Evolutionary conservation across 2,888 invertebrate species (phyloP), one percentile per base, ranked within the genome.

Genomic region (Eupithecia subfuscata): DNA sequence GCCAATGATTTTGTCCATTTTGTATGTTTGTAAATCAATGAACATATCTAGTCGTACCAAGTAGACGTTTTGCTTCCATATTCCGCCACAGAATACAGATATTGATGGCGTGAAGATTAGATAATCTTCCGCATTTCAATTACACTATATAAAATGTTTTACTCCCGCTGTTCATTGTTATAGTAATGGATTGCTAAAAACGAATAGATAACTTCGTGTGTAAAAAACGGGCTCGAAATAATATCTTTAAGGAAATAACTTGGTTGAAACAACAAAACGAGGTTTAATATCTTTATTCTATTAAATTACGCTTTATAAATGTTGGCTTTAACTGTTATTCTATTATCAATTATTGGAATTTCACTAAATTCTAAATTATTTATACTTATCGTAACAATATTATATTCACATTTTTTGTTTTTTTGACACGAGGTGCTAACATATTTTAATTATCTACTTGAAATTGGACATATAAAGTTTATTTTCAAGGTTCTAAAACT

Each of bases 271-370:
- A 70, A 72, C 70, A 67, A 67, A 70, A 48, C 22, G 22, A 60
- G 56, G 63, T 70, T 73, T 48, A 18, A 71, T 68, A 70, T 69
- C 30, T 76, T 76, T 73, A 76, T 76, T 76, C 8, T 22, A 69
- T 70, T 67, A 73, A 73, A 76, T 76, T 76, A 76, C 67, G 30
- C 48, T 70, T 67, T 34, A 25, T 73, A 48, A 68, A 71, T 60
- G 11, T 56, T 37, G 18, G n/a, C 45, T 18, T 11, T 64, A 45
- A 30, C 43, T 43, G 60, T n/a, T 22, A 22, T 70, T 67, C 56
- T 56, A 43, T 18, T 52, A 67, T 70, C 56, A 73, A 68, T 68
- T 30, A 25, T 30, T 63, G 18, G 34, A 60, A 60, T 25, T 34
- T 64, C 34, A 34, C 30, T 34, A 9, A 34, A 64, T 34, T 34